Evolutionary conservation across 2,888 invertebrate genomes (phyloP), one percentile per base, ranked within the genome.

Genomic region (Idaea aversata): DNA sequence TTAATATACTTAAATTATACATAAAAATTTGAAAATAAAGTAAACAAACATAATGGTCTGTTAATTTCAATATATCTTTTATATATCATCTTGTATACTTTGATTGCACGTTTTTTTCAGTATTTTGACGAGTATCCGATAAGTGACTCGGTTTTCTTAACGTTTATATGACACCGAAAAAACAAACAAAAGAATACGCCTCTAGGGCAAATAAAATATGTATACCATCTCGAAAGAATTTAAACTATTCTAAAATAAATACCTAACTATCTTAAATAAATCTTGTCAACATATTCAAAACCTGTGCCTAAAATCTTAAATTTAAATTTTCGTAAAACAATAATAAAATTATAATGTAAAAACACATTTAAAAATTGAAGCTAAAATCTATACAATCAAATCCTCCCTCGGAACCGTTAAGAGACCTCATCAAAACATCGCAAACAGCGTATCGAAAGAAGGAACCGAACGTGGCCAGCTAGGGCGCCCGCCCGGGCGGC

Each of bases 291-390:
- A 88, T 88, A 85, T 88, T 90, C 88, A 88, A 90, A 91, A 88
- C 86, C 88, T 86, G 88, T 82, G 86, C 88, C 90, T 91, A 91
- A 88, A 90, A 88, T 88, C 88, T 90, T 91, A 90, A 87, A 88
- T 88, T 81, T 89, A 83, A 81, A 84, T 84, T 84, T 88, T 85
- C 88, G 88, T 88, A 91, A 93, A 92, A 92, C 91, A 93, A 92
- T 90, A 90, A 93, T 93, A 93, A 93, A 93, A 93, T 92, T 92
- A 93, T 90, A 91, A 93, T 92, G 90, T 90, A 91, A 93, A 90
- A 93, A 92, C 91, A 91, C 90, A 91, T 92, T 92, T 90, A 88
- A 92, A 72, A 91, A 91, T 92, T 91, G 90, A 86, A 90, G 85
- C 90, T 91, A 91, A 88, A 59, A 87, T 88, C 90, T 91, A 91